phyloP scores from a whole-genome alignment of 1,140 invertebrate genomes.

The Drosophila neocordata region DNA sequence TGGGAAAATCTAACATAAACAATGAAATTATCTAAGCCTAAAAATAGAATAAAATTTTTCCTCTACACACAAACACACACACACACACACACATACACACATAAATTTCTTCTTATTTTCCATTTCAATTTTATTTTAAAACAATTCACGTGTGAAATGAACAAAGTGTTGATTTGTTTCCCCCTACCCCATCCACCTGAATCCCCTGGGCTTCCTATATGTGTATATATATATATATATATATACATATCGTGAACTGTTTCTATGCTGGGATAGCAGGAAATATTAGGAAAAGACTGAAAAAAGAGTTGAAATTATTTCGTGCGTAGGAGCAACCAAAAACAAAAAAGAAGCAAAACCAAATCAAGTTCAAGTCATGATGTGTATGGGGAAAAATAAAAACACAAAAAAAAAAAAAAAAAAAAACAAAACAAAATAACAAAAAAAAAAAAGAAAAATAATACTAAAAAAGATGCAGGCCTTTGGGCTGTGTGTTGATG shows the following conservation, averaged over 20 bases:
- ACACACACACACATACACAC: not conserved
- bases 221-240: not conserved
- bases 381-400: not conserved
- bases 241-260: not conserved
- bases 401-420: not conserved
- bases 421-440: not conserved
- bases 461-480: not conserved
- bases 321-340: conserved; percentile 8
- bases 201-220: not conserved
- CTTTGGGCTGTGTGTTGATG: conserved; percentile 9
- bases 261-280: not conserved
- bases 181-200: not conserved
- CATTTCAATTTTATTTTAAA: conserved; percentile 47
- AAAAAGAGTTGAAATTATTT: conserved; percentile 9
- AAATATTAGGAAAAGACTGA: conserved; percentile 6
- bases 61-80: not conserved
- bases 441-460: not conserved
- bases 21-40: conserved; percentile 3
- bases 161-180: conserved; percentile 73
- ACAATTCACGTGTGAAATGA: conserved; percentile 78
- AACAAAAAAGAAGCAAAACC: not conserved
- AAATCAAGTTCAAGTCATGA: conserved; percentile 5
- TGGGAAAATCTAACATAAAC: conserved; percentile 3
- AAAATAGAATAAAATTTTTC: conserved; percentile 10
- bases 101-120: conserved; percentile 38